Percentiles rank a stretch among this genome's conserved stretches.
These are phyloP conservation scores for Chlorocebus sabaeus DNA, from an alignment of 2,113 vertebrate species.

Conservation along the genomic window DNA sequence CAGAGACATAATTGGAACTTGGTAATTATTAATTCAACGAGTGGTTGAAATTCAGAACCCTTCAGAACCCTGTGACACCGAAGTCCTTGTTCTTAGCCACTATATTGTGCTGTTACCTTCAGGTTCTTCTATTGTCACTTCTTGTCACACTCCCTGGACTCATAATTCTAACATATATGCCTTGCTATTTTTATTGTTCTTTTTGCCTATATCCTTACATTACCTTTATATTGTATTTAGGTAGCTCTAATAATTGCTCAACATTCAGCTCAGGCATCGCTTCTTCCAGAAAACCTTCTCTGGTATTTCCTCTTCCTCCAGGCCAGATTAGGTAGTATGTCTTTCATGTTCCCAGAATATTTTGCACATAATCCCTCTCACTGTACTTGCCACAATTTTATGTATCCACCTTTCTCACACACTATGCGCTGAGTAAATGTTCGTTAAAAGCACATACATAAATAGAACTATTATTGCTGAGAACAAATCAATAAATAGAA, in stretches of 20 bases:
- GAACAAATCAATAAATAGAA: background rate
- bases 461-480: background rate
- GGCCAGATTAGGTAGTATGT: background rate
- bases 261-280: background rate
- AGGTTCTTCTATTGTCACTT: background rate
- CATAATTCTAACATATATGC: background rate
- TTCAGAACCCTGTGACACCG: background rate
- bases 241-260: background rate
- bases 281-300: background rate
- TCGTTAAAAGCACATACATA: background rate
- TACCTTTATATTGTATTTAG: background rate
- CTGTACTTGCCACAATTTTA: background rate
- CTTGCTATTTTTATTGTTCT: background rate
- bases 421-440: background rate
- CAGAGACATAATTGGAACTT: background rate
- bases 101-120: background rate
- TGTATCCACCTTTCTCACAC: background rate
- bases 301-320: background rate
- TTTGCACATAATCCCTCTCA: background rate
- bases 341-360: background rate
- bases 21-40: background rate
- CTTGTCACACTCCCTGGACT: background rate
- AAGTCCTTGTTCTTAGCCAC: background rate
- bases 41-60: background rate
- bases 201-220: background rate